A percentile compares a stretch with the other conserved stretches of the same genome.
These are phyloP conservation scores for Heliocidaris tuberculata DNA, from an alignment of 35 echinoderm and acorn worm species.

Conservation along the genomic window DNA sequence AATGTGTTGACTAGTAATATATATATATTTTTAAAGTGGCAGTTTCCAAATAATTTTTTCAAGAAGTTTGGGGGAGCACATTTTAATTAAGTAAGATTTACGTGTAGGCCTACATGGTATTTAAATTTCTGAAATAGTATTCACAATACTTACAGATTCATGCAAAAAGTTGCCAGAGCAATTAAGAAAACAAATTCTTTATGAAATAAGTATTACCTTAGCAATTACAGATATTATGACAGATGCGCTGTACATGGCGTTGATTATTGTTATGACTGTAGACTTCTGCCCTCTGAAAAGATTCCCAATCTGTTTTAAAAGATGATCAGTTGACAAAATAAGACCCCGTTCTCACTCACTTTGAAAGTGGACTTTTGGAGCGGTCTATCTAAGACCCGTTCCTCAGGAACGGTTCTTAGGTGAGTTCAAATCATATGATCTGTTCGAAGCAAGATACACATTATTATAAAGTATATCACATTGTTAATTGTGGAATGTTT, in stretches of 20 bases:
- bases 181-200: not conserved
- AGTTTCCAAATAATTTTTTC: not conserved
- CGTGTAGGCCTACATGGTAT: not conserved
- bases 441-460: not conserved
- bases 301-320: conserved; percentile 47
- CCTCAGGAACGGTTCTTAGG: too few relatives aligned
- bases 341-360: too few relatives aligned
- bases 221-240: conserved; percentile 26
- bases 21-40: not conserved
- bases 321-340: not conserved
- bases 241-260: conserved; percentile 27
- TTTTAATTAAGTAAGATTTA: too few relatives aligned
- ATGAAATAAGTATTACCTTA: conserved; percentile 9
- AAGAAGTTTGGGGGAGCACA: not conserved
- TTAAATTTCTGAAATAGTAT: not conserved
- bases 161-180: not conserved
- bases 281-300: conserved; percentile 44
- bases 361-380: too few relatives aligned
- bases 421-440: not conserved
- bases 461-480: not conserved
- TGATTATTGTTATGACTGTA: conserved; percentile 30
- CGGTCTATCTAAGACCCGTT: too few relatives aligned
- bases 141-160: not conserved
- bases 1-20: too few relatives aligned
- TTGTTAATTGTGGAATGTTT: not conserved